Conservation (phyloP, 1,140 invertebrate species). For the Probaryconus sp. region DNA sequence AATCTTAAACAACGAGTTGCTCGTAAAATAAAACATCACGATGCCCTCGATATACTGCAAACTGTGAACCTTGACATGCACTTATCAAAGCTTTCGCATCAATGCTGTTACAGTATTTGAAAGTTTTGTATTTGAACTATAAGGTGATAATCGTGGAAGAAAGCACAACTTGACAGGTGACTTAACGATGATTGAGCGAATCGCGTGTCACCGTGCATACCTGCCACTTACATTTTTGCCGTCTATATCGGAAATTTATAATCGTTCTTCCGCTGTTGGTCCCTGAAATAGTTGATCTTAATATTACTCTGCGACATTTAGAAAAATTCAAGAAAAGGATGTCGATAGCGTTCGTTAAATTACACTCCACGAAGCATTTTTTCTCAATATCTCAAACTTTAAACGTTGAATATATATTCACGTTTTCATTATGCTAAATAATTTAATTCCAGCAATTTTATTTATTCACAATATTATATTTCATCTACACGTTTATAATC, state of each 20-base stretch:
- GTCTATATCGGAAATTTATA: constrained; percentile 46
- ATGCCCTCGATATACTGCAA: constrained; percentile 33
- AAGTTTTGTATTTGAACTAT: constrained; percentile 54
- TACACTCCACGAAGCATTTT: too few relatives aligned
- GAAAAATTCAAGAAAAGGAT: neutral
- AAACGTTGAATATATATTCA: too few relatives aligned
- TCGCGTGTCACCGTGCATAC: constrained; percentile 56
- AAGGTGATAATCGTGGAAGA: constrained; percentile 54
- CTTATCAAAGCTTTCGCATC: constrained; percentile 54
- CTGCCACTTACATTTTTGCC: constrained; percentile 42
- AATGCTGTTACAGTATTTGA: constrained; percentile 48
- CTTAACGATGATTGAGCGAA: constrained; percentile 66
- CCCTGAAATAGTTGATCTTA: neutral
- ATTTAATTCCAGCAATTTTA: too few relatives aligned
- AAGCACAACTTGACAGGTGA: constrained; percentile 55
- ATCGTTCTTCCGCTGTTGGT: constrained; percentile 32
- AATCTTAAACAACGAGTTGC: too few relatives aligned
- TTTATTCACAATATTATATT: too few relatives aligned
- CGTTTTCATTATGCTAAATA: too few relatives aligned
- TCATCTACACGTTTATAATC: too few relatives aligned
- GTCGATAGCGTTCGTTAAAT: too few relatives aligned
- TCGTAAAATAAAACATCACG: constrained; percentile 33
- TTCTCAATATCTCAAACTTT: too few relatives aligned
- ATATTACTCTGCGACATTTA: neutral
- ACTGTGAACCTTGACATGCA: constrained; percentile 51